These are phyloP conservation scores for Sciurus carolinensis DNA, from an alignment of 2,797 vertebrate genomes.

Conservation along the genomic window DNA sequence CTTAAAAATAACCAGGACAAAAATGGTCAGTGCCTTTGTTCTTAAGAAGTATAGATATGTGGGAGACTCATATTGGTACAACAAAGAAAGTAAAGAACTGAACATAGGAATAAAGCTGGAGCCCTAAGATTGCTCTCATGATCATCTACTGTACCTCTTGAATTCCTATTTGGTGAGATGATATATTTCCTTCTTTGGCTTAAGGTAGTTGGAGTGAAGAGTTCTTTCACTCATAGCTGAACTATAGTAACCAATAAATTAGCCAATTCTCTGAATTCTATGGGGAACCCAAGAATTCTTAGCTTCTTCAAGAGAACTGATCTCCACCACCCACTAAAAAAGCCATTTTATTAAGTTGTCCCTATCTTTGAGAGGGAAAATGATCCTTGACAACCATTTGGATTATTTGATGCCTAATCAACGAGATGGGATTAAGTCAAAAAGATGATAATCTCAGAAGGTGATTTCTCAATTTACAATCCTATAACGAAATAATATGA, in stretches of 20 bases:
- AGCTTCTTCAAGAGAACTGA: neutral
- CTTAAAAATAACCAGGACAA: neutral
- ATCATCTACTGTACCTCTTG: neutral
- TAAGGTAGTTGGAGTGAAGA: neutral
- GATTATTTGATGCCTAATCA: neutral
- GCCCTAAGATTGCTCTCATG: no score
- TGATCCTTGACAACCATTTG: neutral
- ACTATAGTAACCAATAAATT: neutral
- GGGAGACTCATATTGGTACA: rapidly evolving
- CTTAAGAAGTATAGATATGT: neutral
- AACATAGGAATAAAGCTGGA: neutral
- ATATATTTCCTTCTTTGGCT: neutral
- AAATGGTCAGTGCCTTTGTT: neutral
- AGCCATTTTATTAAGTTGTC: neutral
- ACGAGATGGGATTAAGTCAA: neutral
- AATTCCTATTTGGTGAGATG: neutral
- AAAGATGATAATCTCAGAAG: neutral
- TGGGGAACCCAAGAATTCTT: neutral
- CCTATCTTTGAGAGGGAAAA: neutral
- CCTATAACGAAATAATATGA: neutral
- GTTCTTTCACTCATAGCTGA: neutral
- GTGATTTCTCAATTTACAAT: neutral
- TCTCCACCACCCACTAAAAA: neutral
- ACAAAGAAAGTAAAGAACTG: no score
- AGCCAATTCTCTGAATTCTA: neutral